Conservation (phyloP, 2,797 vertebrate genomes). For the Clamator glandarius region DNA sequence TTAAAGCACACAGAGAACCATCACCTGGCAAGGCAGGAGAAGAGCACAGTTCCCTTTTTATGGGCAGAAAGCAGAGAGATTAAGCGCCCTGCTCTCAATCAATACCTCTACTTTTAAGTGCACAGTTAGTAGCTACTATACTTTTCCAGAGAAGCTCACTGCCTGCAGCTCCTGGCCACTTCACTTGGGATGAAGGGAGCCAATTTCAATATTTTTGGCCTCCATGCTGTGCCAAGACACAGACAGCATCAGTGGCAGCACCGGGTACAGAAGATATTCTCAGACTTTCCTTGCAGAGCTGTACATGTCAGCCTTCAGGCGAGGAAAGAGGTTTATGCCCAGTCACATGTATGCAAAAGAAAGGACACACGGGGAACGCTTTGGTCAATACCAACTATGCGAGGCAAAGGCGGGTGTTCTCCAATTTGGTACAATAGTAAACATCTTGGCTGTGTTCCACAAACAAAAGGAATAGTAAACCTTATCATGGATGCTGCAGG, state of each 20-base stretch:
- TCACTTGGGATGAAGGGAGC: not conserved
- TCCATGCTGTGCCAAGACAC: rapidly evolving
- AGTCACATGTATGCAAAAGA: rapidly evolving
- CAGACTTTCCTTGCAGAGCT: not conserved
- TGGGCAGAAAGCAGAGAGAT: not conserved
- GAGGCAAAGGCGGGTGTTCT: not conserved
- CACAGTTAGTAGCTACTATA: rapidly evolving
- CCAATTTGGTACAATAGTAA: not conserved
- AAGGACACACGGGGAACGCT: rapidly evolving
- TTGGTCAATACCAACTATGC: rapidly evolving
- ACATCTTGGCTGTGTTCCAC: not conserved
- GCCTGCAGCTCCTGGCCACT: not conserved
- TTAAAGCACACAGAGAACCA: not conserved
- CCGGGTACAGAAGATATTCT: rapidly evolving
- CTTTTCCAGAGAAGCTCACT: not conserved
- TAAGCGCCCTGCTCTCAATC: not conserved
- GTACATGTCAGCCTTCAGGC: rapidly evolving
- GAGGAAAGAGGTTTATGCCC: not conserved
- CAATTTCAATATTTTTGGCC: not conserved
- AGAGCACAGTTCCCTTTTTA: not conserved
- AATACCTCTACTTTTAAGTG: not conserved
- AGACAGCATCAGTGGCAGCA: not conserved
- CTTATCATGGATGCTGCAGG: not conserved
- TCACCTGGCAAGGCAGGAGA: not conserved
- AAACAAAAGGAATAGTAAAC: not conserved